Evolutionary conservation across 2,797 vertebrate species (phyloP), one percentile per base, ranked within the genome.

Genomic region (Halcyon leucocephala): DNA sequence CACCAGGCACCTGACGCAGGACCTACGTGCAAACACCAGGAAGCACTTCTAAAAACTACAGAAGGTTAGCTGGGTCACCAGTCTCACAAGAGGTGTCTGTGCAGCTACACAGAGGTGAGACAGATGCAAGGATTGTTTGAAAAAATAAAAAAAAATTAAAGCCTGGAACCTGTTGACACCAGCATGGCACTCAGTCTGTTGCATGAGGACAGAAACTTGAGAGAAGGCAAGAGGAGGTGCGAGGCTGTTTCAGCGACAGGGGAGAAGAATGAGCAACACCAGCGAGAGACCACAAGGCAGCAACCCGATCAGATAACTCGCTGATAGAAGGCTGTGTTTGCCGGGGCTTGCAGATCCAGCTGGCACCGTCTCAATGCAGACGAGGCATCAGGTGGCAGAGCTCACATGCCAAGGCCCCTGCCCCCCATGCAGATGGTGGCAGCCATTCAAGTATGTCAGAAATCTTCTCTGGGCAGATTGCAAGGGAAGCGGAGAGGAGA

Each of bases 311-410:
- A 78, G 76, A 29, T 83, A 83, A 81, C 48, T 41, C 0, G 9
- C 72, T 58, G 90, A 65, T 3, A 8, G 51, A 44, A 41, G 72
- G 79, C 92, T n/a, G 80, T 16, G 8, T 39, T 26, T 3, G 8
- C 67, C 1, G 19, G 64, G 80, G 67, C 72, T 21, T 37, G 64
- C 4, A 0, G 82, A 37, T 60, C 84, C 85, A 71, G 85, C 96
- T 95, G 93, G 94, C 94, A 10, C 52, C 3, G 29, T 35, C 82
- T 49, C 87, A 46, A 0, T 4, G 64, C 84, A 87, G 74, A 49
- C 51, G 0, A 16, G 69, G 91, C 91, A 93, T 95, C 87, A 83
- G 85, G 87, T 90, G 85, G 94, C 95, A 88, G 84, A 33, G 64
- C 82, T 76, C 71, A 33, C 49, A 77, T 31, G 77, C 91, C 91